phyloP scores from a whole-genome alignment of 1,140 invertebrate species.

The Macrocentrus cingulum region DNA sequence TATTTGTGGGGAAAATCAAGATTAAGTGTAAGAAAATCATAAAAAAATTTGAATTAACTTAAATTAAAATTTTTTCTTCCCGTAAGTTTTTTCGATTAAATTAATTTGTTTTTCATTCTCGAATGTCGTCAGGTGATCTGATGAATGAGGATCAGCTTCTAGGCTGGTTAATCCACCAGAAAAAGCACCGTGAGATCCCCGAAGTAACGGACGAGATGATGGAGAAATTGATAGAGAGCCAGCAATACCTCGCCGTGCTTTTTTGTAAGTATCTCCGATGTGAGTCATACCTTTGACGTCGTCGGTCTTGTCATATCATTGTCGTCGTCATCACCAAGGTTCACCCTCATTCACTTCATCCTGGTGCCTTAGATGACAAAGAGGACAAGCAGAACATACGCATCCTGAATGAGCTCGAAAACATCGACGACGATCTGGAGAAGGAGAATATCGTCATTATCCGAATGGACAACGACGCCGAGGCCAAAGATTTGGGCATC shows the following conservation, averaged over 20 bases:
- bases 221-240: slow-evolving; percentile 82
- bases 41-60: too few species aligned
- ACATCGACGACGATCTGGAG: slow-evolving; percentile 90
- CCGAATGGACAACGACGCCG: slow-evolving; percentile 82
- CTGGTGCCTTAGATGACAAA: slow-evolving; percentile 72
- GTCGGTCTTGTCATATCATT: slow-evolving; percentile 8
- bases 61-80: too few species aligned
- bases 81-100: too few species aligned
- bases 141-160: slow-evolving; percentile 88
- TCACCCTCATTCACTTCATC: slow-evolving; percentile 34
- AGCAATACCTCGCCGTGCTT: slow-evolving; percentile 78
- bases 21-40: neutral
- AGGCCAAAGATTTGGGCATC: slow-evolving; percentile 89
- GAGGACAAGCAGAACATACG: slow-evolving; percentile 86
- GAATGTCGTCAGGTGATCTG: slow-evolving; percentile 79
- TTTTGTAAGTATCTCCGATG: slow-evolving; percentile 71
- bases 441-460: slow-evolving; percentile 89
- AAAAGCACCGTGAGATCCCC: slow-evolving; percentile 87
- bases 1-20: too few species aligned
- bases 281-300: slow-evolving; percentile 21
- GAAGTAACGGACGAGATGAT: slow-evolving; percentile 93
- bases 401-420: slow-evolving; percentile 85
- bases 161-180: slow-evolving; percentile 87
- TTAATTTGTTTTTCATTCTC: too few species aligned
- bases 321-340: slow-evolving; percentile 23